Evolutionary conservation across 2,113 vertebrate species (phyloP), one percentile per base, ranked within the genome.

Genomic region (Suncus etruscus): DNA sequence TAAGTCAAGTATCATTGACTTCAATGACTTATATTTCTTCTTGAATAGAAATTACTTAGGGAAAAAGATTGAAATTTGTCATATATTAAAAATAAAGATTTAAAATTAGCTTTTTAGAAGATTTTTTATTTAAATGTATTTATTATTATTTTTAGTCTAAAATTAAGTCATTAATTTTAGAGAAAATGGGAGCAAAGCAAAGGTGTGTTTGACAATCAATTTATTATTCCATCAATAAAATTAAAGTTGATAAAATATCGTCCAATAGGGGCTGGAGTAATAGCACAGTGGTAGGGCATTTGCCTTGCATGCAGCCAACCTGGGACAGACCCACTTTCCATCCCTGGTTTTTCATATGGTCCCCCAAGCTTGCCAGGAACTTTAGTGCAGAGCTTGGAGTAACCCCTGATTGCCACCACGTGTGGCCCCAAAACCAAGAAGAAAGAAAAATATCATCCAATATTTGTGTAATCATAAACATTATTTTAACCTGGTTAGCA

Each of bases 101-200:
- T 25, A 76, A 27, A 86, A 84, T 32, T 80, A 39, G 29, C 47
- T 86, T 66, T 87, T 75, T 39, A 32, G 22, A 25, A 86, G 27
- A 54, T 25, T 31, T 78, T 79, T 70, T 29, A 86, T 80, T 77
- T 65, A 81, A 89, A 27, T 81, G 10, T 45, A 29, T 94, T 82
- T 85, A 10, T 78, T 32, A 70, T 63, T 77, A 7, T 82, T 77
- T 39, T 74, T 70, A 63, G 54, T 87, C 24, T 29, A 66, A 66
- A 27, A 11, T 66, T 66, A 66, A 66, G 27, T 66, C 24, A 66
- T 29, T 39, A n/a, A 87, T 87, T 93, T 70, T 74, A 89, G n/a
- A 88, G n/a, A 58, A 87, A 87, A 85, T 24, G 4, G 39, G 18
- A 81, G 8, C 20, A 80, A 92, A 66, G n/a, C 14, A 63, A 91